Evolutionary conservation across 2,888 invertebrate species (phyloP).

Genomic region (Agonopterix heracliana): DNA sequence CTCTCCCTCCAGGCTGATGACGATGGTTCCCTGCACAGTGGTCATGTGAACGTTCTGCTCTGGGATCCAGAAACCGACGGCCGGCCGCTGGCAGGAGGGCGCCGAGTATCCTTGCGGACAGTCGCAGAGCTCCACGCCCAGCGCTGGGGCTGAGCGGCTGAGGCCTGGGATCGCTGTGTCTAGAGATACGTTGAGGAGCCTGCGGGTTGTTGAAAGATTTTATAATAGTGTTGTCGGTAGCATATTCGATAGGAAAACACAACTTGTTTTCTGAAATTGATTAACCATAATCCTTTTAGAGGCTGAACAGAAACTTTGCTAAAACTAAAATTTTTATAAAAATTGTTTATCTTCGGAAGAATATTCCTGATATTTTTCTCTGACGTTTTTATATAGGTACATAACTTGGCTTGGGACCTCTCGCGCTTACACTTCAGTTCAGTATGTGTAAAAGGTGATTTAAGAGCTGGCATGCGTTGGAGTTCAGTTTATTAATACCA

Average conservation of each 20-base stretch:
- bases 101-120: constrained; percentile 90
- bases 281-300: too few species aligned
- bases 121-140: constrained; percentile 89
- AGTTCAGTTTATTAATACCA: too few species aligned
- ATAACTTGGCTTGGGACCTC: too few species aligned
- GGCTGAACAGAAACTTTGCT: too few species aligned
- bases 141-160: constrained; percentile 81
- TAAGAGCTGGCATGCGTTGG: too few species aligned
- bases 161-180: constrained; percentile 86
- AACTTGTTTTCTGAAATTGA: too few species aligned
- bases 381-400: too few species aligned
- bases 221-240: background rate
- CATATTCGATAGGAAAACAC: background rate
- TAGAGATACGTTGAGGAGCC: constrained; percentile 84
- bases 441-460: too few species aligned
- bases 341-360: too few species aligned
- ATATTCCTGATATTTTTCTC: too few species aligned
- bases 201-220: constrained; percentile 12
- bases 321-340: too few species aligned
- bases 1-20: constrained; percentile 87
- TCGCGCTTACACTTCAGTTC: too few species aligned
- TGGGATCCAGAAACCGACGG: constrained; percentile 87
- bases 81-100: constrained; percentile 93
- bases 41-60: constrained; percentile 52
- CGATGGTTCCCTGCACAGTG: constrained; percentile 79